Evolutionary conservation across 2,113 vertebrate species (phyloP).

Genomic region (Phycodurus eques): DNA sequence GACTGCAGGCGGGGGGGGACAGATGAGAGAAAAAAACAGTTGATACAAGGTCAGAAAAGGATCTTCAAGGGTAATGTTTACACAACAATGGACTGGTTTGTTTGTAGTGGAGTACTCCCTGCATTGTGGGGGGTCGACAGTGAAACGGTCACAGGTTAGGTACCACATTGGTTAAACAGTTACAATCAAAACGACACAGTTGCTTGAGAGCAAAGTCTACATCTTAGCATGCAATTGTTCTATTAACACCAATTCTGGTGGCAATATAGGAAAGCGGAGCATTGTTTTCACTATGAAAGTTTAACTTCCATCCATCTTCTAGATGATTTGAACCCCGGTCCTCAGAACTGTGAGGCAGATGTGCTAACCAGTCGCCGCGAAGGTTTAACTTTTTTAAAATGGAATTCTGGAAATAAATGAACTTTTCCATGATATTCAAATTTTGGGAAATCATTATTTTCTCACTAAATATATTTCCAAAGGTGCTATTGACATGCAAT

Average conservation of each 20-base stretch:
- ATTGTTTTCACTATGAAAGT: too few relatives aligned
- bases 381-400: too few relatives aligned
- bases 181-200: not conserved
- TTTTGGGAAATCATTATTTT: too few relatives aligned
- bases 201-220: slow-evolving; percentile 19
- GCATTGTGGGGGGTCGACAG: not conserved
- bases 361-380: too few relatives aligned
- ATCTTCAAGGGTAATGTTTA: slow-evolving; percentile 34
- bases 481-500: too few relatives aligned
- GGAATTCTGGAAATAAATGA: too few relatives aligned
- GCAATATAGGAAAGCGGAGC: too few relatives aligned
- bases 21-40: not conserved
- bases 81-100: slow-evolving; percentile 30
- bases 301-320: too few relatives aligned
- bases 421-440: too few relatives aligned
- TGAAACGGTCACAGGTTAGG: slow-evolving; percentile 17
- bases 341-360: too few relatives aligned
- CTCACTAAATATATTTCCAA: too few relatives aligned
- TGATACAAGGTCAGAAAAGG: slow-evolving; percentile 40
- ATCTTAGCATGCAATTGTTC: not conserved
- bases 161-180: slow-evolving; percentile 1
- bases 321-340: too few relatives aligned
- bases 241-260: not conserved
- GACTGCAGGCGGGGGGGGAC: slow-evolving; percentile 55
- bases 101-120: slow-evolving; percentile 24